Percentiles rank a stretch among this genome's conserved stretches.
Conservation (phyloP, 2,113 vertebrate genomes). For the Cepphus grylle region DNA sequence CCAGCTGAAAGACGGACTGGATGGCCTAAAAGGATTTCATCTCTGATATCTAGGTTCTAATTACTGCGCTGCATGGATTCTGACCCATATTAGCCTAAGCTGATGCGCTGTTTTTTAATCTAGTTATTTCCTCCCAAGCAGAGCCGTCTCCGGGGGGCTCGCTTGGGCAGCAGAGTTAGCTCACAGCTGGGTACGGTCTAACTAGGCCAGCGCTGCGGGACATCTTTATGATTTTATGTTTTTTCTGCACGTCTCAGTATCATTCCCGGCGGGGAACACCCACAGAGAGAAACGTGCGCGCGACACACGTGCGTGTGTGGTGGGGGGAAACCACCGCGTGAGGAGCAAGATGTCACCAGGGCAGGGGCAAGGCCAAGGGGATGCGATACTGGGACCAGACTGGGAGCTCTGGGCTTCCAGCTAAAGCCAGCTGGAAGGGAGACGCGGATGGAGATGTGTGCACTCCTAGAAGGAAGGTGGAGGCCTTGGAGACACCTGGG, state of each 20-base stretch:
- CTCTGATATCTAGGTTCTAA: background rate
- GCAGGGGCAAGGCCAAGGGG: background rate
- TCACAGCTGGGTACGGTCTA: background rate
- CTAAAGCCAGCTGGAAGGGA: background rate
- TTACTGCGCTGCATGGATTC: background rate
- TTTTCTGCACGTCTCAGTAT: accelerated
- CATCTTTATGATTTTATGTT: background rate
- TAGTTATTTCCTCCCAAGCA: background rate
- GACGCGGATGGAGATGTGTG: background rate
- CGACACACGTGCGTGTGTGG: accelerated
- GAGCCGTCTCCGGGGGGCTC: background rate
- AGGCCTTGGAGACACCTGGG: background rate
- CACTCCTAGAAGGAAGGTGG: background rate
- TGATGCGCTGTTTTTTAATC: background rate
- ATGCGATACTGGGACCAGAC: background rate
- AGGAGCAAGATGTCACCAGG: background rate
- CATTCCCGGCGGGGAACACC: background rate
- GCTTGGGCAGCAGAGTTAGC: background rate
- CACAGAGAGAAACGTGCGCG: background rate
- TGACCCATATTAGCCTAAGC: background rate
- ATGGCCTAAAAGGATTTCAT: background rate
- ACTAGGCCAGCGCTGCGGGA: conserved; percentile 1
- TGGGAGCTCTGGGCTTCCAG: background rate
- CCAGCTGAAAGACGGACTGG: background rate
- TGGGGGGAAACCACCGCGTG: accelerated